Evolutionary conservation across 35 echinoderm and acorn worm genomes (phyloP).

Genomic region (Acanthaster planci): DNA sequence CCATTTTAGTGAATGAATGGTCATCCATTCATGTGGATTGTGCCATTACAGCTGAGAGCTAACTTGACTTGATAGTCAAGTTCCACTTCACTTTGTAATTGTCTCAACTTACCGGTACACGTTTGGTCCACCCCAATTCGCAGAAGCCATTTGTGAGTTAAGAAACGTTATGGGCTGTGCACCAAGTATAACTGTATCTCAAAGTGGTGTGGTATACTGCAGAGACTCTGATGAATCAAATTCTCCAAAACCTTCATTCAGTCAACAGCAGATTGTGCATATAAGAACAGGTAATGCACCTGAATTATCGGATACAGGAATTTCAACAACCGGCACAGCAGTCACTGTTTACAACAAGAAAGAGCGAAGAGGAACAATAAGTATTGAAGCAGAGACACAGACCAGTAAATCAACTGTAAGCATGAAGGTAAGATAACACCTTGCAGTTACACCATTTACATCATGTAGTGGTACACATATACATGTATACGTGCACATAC

Average conservation of each 20-base stretch:
- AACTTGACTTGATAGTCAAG: too few relatives aligned
- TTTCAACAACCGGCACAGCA: neutral
- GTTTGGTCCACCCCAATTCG: too few relatives aligned
- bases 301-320: neutral
- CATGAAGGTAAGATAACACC: constrained; percentile 67
- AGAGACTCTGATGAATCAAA: constrained; percentile 93
- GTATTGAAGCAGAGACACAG: constrained; percentile 81
- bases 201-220: constrained; percentile 97
- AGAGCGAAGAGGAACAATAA: constrained; percentile 76
- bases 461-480: too few relatives aligned
- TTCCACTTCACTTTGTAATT: too few relatives aligned
- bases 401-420: constrained; percentile 66
- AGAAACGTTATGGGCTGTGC: constrained; percentile 87
- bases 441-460: neutral
- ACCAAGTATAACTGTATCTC: constrained; percentile 96
- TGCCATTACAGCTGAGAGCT: too few relatives aligned
- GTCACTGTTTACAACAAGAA: constrained; percentile 62
- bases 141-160: too few relatives aligned
- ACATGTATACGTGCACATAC: too few relatives aligned
- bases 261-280: constrained; percentile 76
- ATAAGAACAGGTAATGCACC: constrained; percentile 55
- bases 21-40: too few relatives aligned
- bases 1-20: too few relatives aligned
- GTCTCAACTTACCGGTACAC: too few relatives aligned
- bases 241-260: constrained; percentile 74